Evolutionary conservation across 2,888 invertebrate species (phyloP).

Genomic region (Aproaerema taeniolella): DNA sequence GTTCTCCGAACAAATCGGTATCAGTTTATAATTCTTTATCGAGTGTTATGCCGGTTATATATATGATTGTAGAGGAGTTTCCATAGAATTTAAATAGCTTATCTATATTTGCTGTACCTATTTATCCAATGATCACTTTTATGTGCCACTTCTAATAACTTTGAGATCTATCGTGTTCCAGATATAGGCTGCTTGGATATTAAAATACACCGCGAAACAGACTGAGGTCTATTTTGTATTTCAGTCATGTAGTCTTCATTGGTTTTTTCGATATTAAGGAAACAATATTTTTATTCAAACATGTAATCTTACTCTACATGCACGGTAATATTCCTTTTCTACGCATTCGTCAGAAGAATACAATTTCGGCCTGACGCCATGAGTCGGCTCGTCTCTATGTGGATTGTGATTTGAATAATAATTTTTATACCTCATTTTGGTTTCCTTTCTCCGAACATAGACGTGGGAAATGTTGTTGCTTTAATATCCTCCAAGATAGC

Average conservation of each 20-base stretch:
- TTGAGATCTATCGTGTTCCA: too few relatives aligned
- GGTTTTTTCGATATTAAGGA: slow-evolving; percentile 1
- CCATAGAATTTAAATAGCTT: too few relatives aligned
- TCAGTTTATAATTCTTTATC: too few relatives aligned
- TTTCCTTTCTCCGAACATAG: slow-evolving; percentile 63
- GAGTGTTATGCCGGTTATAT: too few relatives aligned
- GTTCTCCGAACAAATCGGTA: too few relatives aligned
- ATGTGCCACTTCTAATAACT: too few relatives aligned
- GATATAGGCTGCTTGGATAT: too few relatives aligned
- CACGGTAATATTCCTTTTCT: slow-evolving; percentile 57
- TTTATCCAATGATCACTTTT: too few relatives aligned
- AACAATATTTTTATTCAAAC: slow-evolving; percentile 34
- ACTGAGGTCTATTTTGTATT: slow-evolving; percentile 15
- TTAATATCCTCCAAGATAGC: slow-evolving; percentile 56
- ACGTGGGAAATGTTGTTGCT: slow-evolving; percentile 70
- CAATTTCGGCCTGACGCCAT: slow-evolving; percentile 67
- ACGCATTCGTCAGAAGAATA: slow-evolving; percentile 63
- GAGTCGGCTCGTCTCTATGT: slow-evolving; percentile 50
- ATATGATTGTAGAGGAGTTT: too few relatives aligned
- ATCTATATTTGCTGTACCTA: too few relatives aligned
- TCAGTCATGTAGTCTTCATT: slow-evolving; percentile 16
- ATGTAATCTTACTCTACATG: slow-evolving; percentile 33
- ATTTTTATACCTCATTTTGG: slow-evolving; percentile 69
- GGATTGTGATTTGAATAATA: slow-evolving; percentile 74
- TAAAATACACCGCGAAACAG: too few relatives aligned